A percentile compares a stretch with the other conserved stretches of the same genome.
phyloP scores from a whole-genome alignment of 1,140 invertebrate species.

The Drosophila ohnishii region DNA sequence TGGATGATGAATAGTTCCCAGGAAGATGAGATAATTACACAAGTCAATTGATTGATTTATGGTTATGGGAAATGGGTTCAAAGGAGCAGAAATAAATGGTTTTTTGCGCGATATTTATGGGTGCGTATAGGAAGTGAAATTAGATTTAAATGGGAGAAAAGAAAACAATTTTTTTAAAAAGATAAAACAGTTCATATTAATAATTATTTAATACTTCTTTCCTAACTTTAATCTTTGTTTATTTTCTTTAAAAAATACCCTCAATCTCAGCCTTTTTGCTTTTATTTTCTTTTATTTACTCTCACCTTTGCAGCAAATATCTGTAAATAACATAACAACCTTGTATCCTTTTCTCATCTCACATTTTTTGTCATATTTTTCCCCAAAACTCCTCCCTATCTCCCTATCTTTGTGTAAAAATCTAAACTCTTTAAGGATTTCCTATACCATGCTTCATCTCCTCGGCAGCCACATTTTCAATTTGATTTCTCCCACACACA shows the following conservation, averaged over 20 bases:
- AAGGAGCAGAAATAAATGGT: not conserved
- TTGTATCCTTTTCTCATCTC: not conserved
- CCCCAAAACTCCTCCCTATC: not conserved
- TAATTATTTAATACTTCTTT: not conserved
- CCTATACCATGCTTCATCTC: not conserved
- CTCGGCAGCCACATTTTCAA: conserved; percentile 11
- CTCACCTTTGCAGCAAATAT: not conserved
- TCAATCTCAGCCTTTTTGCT: not conserved
- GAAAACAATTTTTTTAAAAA: too few species aligned
- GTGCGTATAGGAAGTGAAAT: not conserved
- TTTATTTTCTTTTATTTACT: not conserved
- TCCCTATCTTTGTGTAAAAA: not conserved
- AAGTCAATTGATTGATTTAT: conserved; percentile 49
- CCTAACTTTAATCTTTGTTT: not conserved
- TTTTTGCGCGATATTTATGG: not conserved
- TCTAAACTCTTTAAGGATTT: conserved; percentile 21
- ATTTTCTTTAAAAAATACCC: not conserved
- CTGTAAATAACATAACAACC: not conserved
- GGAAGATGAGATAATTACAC: conserved; percentile 47
- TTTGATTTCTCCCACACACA: conserved; percentile 1
- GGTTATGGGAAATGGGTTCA: conserved; percentile 4
- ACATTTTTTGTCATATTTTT: not conserved
- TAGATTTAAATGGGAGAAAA: not conserved
- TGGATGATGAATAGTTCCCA: conserved; percentile 37
- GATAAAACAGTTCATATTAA: not conserved